phyloP scores from a whole-genome alignment of 2,888 invertebrate genomes.

The Pecten maximus region DNA sequence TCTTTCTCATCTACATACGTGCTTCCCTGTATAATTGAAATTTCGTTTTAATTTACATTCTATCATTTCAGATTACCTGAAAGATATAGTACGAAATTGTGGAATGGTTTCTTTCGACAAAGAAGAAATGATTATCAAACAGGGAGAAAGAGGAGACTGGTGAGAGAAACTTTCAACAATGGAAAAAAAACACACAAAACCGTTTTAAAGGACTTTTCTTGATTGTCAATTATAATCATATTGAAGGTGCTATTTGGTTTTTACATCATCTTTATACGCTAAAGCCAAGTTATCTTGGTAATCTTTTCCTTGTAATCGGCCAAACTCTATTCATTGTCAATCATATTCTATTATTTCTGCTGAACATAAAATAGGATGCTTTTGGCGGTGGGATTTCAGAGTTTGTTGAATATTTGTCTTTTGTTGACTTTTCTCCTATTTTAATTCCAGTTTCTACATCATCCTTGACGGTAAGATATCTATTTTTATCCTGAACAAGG shows the following conservation, averaged over 20 bases:
- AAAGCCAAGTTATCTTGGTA: background rate
- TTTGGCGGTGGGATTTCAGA: too few relatives aligned
- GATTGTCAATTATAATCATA: too few relatives aligned
- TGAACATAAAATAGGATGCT: too few relatives aligned
- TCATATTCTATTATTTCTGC: too few relatives aligned
- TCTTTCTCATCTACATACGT: too few relatives aligned
- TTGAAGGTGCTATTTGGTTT: too few relatives aligned
- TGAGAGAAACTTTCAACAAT: constrained; percentile 64
- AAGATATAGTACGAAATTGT: constrained; percentile 80
- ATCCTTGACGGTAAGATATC: constrained; percentile 79
- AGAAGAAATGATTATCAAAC: constrained; percentile 80
- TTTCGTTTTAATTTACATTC: background rate
- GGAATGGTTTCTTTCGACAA: constrained; percentile 72
- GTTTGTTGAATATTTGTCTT: background rate
- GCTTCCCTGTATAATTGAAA: too few relatives aligned
- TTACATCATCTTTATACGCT: background rate
- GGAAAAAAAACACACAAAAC: too few relatives aligned
- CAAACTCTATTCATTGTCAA: too few relatives aligned
- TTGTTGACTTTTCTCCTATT: background rate
- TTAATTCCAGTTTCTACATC: constrained; percentile 79
- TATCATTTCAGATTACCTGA: constrained; percentile 77
- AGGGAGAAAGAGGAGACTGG: constrained; percentile 82
- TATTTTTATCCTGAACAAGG: constrained; percentile 81
- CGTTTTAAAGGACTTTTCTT: too few relatives aligned
- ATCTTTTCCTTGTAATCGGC: background rate